Evolutionary conservation across 2,797 vertebrate genomes (phyloP).

Genomic region (Acrossocheilus wenchowensis): DNA sequence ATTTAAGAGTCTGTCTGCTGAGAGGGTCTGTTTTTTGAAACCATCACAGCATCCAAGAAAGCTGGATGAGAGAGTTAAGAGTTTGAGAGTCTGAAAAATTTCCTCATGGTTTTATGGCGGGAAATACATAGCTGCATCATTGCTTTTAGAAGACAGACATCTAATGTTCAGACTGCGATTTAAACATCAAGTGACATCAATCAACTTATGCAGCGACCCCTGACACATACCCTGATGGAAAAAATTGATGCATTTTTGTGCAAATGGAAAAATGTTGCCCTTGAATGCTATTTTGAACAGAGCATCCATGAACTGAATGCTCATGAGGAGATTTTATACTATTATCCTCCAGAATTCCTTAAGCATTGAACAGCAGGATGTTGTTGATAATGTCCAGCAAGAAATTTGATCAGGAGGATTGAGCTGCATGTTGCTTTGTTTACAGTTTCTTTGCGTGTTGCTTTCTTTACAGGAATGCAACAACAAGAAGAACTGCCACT

Average conservation of each 20-base stretch:
- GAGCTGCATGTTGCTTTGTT: neutral
- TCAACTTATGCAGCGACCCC: neutral
- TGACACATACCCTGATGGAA: constrained; percentile 22
- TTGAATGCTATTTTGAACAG: neutral
- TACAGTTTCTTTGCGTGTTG: neutral
- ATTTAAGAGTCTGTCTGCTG: constrained; percentile 17
- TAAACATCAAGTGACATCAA: constrained; percentile 31
- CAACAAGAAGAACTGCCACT: constrained; percentile 97
- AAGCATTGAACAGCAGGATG: neutral
- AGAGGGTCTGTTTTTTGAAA: constrained; percentile 15
- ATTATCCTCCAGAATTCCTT: neutral
- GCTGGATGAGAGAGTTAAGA: neutral
- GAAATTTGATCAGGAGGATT: neutral
- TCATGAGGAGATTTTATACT: constrained; percentile 11
- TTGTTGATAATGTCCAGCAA: constrained; percentile 19
- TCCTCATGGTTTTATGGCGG: neutral
- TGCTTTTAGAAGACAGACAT: neutral
- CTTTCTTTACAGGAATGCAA: constrained; percentile 90
- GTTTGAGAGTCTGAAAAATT: constrained; percentile 12
- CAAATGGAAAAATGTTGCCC: constrained; percentile 18
- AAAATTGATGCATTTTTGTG: constrained; percentile 14
- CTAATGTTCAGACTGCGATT: constrained; percentile 17
- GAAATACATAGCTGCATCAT: neutral
- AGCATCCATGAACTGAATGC: constrained; percentile 14
- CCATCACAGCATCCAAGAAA: constrained; percentile 29